Percentiles rank a stretch among this genome's conserved stretches.
Conservation (phyloP, 2,113 vertebrate genomes). For the Oxyruncus cristatus region DNA sequence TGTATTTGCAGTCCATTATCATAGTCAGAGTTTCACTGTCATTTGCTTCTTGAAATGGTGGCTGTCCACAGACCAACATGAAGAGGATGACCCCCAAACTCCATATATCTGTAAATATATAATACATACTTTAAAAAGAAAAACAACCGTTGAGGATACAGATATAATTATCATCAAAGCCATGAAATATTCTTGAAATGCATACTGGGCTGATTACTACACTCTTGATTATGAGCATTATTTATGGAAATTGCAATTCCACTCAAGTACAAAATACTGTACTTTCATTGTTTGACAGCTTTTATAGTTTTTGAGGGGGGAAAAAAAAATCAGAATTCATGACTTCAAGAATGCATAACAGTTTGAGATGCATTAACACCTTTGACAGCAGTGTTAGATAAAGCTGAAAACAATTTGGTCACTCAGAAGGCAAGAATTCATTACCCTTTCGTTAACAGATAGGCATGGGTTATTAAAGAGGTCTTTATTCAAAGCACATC, state of each 20-base stretch:
- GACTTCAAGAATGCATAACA: background rate
- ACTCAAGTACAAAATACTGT: background rate
- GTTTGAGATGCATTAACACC: background rate
- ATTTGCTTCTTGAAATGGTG: slow-evolving; percentile 97
- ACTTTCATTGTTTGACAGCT: background rate
- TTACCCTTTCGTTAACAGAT: background rate
- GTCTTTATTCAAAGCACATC: background rate
- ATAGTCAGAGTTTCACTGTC: slow-evolving; percentile 98
- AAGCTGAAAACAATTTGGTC: background rate
- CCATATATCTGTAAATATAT: slow-evolving; percentile 88
- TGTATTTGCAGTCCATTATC: slow-evolving; percentile 99
- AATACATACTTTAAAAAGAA: background rate
- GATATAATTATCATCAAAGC: background rate
- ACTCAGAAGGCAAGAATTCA: background rate
- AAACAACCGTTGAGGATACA: background rate
- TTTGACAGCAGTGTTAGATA: background rate
- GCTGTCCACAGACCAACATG: slow-evolving; percentile 97
- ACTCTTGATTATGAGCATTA: background rate
- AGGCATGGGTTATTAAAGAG: background rate
- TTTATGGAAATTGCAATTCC: background rate
- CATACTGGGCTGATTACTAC: background rate
- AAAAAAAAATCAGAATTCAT: background rate
- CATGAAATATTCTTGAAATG: background rate
- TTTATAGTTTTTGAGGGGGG: background rate
- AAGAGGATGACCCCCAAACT: slow-evolving; percentile 97